Evolutionary conservation across 1,140 invertebrate species (phyloP).

Genomic region (Heterodera schachtii): DNA sequence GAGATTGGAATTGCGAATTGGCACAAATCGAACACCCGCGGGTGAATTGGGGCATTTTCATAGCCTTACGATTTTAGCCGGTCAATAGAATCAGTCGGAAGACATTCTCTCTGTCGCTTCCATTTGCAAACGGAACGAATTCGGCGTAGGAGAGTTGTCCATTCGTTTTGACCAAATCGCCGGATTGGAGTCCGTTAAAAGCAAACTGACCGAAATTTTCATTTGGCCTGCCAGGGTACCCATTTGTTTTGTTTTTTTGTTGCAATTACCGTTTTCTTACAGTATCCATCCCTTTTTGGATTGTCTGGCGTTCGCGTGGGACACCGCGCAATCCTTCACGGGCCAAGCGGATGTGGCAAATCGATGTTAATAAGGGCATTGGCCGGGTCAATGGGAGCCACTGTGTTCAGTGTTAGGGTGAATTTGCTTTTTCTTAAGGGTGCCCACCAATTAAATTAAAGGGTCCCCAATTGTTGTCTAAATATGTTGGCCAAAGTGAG

Average conservation of each 20-base stretch:
- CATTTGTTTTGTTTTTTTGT: no score
- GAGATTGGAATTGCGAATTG: not conserved
- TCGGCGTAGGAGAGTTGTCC: not conserved
- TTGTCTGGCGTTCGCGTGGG: slow-evolving; percentile 78
- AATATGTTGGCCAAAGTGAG: slow-evolving; percentile 97
- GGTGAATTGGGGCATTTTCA: not conserved
- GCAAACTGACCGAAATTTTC: not conserved
- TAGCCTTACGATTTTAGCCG: not conserved
- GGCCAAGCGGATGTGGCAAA: slow-evolving; percentile 86
- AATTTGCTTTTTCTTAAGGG: not conserved
- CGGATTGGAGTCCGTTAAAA: not conserved
- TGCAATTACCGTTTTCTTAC: no score
- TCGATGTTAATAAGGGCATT: slow-evolving; percentile 82
- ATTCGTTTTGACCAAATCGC: not conserved
- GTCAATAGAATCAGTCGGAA: not conserved
- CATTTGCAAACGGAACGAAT: not conserved
- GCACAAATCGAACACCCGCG: not conserved
- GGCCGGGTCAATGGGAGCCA: slow-evolving; percentile 78
- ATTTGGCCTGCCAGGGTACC: not conserved
- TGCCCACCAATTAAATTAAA: slow-evolving; percentile 49
- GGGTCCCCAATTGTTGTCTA: slow-evolving; percentile 88
- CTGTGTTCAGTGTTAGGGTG: slow-evolving; percentile 89
- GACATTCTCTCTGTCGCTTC: not conserved
- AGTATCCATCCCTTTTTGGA: no score
- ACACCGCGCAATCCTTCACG: slow-evolving; percentile 85